Evolutionary conservation across 1,140 invertebrate genomes (phyloP), one percentile per base, ranked within the genome.

Genomic region (Polypedilum pembai): DNA sequence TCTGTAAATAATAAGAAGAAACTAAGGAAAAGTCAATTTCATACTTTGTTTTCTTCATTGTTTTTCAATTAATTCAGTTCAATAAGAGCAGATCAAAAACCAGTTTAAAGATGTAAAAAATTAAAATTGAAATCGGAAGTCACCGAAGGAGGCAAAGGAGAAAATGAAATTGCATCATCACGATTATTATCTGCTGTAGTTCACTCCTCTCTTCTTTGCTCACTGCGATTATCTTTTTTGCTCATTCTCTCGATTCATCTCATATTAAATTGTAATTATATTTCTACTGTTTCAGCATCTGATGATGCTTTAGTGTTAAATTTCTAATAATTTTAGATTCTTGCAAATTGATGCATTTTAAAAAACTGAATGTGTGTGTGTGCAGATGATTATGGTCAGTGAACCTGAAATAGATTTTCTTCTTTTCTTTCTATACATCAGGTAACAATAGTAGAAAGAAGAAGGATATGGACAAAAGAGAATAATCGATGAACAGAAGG

Each of bases 401-500:
- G 45, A 56, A 56, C 45, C 12, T 56, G 45, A 56, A 56, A 56
- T 4, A 45, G 15, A 45, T 45, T 1, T 45, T 45, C 41, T 56
- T 56, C 41, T 45, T 10, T 45, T n/a, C 41, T 45, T 45, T 45
- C 15, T 45, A 10, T 45, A 45, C 2, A 3, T 15, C 24, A 33
- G 24, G 24, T 45, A 12, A 12, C 2, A 45, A 45, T 45, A 45
- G n/a, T n/a, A 56, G 12, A n/a, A 56, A 8, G 8, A 56, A 12
- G 65, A 69, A 69, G 65, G 65, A 69, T 69, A 18, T 21, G 65
- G 65, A 21, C 65, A 69, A 33, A 69, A 69, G 65, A 69, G 20
- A 21, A 69, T 18, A 33, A 69, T 21, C 65, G 65, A 18, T 56
- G n/a, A 56, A 56, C 12, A 56, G 45, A 56, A n/a, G 45, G 45